Evolutionary conservation across 2,113 vertebrate species (phyloP).

Genomic region (Nipponia nippon): DNA sequence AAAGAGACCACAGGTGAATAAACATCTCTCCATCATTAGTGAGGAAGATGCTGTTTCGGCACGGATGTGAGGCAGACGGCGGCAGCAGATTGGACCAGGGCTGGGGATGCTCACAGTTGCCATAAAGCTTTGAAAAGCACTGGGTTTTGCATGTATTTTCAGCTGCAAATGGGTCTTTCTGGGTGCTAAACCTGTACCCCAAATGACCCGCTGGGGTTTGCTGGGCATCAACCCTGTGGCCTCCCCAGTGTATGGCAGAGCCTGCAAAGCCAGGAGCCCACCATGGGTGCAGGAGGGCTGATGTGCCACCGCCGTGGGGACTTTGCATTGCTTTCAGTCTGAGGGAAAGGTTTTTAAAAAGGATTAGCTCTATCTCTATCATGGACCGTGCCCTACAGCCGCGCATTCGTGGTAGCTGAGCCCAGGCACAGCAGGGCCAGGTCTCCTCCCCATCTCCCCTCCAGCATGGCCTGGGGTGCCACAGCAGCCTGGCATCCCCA

Average conservation of each 20-base stretch:
- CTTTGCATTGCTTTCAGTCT: not conserved
- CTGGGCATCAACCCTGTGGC: rapidly evolving
- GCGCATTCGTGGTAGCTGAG: not conserved
- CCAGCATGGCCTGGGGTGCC: rapidly evolving
- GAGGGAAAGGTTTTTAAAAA: not conserved
- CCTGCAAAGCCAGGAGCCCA: not conserved
- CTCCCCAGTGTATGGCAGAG: rapidly evolving
- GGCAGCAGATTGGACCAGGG: not conserved
- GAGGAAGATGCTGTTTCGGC: not conserved
- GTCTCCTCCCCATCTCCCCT: not conserved
- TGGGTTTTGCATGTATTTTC: not conserved
- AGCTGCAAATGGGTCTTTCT: rapidly evolving
- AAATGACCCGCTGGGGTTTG: not conserved
- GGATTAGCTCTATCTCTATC: not conserved
- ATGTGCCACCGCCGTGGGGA: rapidly evolving
- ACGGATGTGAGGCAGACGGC: not conserved
- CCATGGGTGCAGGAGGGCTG: rapidly evolving
- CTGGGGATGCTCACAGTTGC: not conserved
- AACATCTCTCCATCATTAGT: not conserved
- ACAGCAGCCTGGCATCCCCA: not conserved
- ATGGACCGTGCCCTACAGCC: rapidly evolving
- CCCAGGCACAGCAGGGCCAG: no score
- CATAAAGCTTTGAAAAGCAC: not conserved
- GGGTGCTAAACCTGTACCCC: not conserved
- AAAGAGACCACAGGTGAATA: not conserved